These are phyloP conservation scores for Odocoileus virginianus DNA, from an alignment of 2,113 vertebrate genomes.

Conservation along the genomic window DNA sequence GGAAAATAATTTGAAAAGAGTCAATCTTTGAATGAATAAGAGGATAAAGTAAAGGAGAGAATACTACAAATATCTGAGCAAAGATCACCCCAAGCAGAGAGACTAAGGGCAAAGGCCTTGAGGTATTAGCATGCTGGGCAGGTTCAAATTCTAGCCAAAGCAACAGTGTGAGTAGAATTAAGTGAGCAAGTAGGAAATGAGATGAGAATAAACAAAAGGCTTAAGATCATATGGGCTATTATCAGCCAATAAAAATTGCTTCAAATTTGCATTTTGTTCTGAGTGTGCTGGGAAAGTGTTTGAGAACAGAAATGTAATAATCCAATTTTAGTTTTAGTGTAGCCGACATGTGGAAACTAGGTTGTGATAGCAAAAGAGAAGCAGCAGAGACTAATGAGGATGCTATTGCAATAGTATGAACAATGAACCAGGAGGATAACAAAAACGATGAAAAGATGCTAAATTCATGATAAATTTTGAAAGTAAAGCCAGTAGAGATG, in stretches of 20 bases:
- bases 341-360: not conserved
- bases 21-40: not conserved
- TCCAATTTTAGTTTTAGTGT: not conserved
- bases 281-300: not conserved
- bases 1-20: not conserved
- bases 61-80: not conserved
- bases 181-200: not conserved
- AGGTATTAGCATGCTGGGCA: not conserved
- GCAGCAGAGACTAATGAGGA: not conserved
- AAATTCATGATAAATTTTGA: not conserved
- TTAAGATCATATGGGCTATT: not conserved
- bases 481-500: not conserved
- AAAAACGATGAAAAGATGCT: not conserved
- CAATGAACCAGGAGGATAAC: not conserved
- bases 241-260: not conserved
- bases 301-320: not conserved
- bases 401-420: not conserved
- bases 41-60: slow-evolving; percentile 9
- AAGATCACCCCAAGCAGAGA: not conserved
- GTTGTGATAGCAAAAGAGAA: not conserved
- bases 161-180: not conserved
- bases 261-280: not conserved
- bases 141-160: not conserved
- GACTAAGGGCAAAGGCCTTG: not conserved
- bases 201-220: not conserved